These are phyloP conservation scores for Gasterosteus nipponicus DNA, from an alignment of 2,113 vertebrate genomes.

Conservation along the genomic window DNA sequence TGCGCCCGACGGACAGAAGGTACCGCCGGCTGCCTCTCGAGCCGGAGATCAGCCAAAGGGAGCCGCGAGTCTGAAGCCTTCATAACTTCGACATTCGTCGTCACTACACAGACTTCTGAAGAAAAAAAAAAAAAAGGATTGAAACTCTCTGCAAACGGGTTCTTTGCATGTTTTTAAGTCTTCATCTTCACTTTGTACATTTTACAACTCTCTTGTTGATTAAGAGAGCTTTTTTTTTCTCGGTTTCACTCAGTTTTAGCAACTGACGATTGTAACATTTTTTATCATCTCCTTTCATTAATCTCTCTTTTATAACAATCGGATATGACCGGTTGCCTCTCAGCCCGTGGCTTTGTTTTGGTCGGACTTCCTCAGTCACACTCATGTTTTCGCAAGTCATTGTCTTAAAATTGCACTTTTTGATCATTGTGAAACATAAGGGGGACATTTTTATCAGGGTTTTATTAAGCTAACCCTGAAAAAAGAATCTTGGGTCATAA, in stretches of 20 bases:
- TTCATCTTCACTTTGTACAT: slow-evolving; percentile 50
- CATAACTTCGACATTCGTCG: slow-evolving; percentile 24
- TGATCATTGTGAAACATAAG: slow-evolving; percentile 36
- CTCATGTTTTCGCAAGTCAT: slow-evolving; percentile 43
- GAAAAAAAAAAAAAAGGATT: slow-evolving; percentile 29
- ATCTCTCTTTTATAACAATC: slow-evolving; percentile 46
- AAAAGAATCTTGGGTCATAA: slow-evolving; percentile 44
- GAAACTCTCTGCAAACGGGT: slow-evolving; percentile 11
- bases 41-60: slow-evolving; percentile 70
- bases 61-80: slow-evolving; percentile 37
- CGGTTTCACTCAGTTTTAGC: slow-evolving; percentile 29
- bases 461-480: slow-evolving; percentile 43
- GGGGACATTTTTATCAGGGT: slow-evolving; percentile 32
- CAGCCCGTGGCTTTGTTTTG: slow-evolving; percentile 1
- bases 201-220: slow-evolving; percentile 62
- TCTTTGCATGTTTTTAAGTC: slow-evolving; percentile 37
- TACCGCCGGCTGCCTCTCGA: slow-evolving; percentile 15
- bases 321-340: slow-evolving; percentile 65
- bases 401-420: slow-evolving; percentile 82
- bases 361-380: slow-evolving; percentile 64
- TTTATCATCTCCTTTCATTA: slow-evolving; percentile 49
- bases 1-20: slow-evolving; percentile 38
- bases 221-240: slow-evolving; percentile 45
- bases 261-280: slow-evolving; percentile 58
- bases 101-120: slow-evolving; percentile 41